Evolutionary conservation across 2,113 vertebrate genomes (phyloP).

Genomic region (Suricata suricatta): DNA sequence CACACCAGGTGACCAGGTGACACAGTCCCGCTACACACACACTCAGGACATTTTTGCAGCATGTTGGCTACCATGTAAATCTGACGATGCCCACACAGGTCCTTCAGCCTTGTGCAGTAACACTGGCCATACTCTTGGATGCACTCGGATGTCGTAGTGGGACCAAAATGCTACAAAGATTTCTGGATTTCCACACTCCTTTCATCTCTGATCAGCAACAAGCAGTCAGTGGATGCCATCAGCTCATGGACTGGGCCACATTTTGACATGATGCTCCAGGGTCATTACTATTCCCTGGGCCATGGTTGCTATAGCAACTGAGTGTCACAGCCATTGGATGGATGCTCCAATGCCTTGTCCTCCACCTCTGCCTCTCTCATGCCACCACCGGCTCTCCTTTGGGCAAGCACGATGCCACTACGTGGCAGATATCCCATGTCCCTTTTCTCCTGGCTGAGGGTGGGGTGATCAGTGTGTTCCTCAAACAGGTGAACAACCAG

Average conservation of each 20-base stretch:
- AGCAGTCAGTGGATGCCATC: not conserved
- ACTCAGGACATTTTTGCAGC: not conserved
- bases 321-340: not conserved
- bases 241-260: not conserved
- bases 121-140: not conserved
- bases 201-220: not conserved
- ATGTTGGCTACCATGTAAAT: rapidly evolving
- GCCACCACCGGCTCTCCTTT: not conserved
- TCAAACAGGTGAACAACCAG: not conserved
- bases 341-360: not conserved
- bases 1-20: not conserved
- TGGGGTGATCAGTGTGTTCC: not conserved
- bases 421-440: not conserved
- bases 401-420: not conserved
- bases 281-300: not conserved
- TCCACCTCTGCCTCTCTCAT: not conserved
- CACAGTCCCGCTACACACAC: rapidly evolving
- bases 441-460: not conserved
- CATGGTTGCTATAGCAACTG: not conserved
- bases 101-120: not conserved
- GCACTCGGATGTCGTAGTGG: not conserved
- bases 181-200: not conserved
- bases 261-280: not conserved
- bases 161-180: not conserved
- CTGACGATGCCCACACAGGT: rapidly evolving